These are phyloP conservation scores for Caenorhabditis sulstoni DNA, from an alignment of 2,888 invertebrate genomes.

Conservation along the genomic window DNA sequence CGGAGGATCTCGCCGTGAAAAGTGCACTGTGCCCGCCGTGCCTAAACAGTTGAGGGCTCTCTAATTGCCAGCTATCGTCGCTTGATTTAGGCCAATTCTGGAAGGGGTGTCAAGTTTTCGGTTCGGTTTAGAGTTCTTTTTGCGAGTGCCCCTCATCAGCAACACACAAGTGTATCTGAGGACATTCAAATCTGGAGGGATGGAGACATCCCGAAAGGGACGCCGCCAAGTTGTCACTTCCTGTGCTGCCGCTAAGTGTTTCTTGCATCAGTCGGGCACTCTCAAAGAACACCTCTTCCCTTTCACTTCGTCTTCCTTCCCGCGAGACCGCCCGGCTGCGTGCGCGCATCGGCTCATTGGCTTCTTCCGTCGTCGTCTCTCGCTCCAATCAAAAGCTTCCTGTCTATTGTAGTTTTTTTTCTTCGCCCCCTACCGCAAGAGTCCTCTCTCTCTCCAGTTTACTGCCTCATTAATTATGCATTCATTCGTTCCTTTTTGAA, in stretches of 20 bases:
- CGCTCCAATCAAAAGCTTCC: constrained; percentile 40
- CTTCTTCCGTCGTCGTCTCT: constrained; percentile 27
- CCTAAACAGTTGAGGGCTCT: too few species aligned
- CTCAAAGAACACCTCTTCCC: constrained; percentile 1
- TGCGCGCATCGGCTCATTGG: constrained; percentile 46
- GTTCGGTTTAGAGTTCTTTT: too few species aligned
- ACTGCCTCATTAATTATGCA: constrained; percentile 54
- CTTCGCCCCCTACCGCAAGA: constrained; percentile 40
- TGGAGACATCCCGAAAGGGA: too few species aligned
- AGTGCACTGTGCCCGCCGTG: too few species aligned
- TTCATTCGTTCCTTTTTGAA: constrained; percentile 30
- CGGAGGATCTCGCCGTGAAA: too few species aligned
- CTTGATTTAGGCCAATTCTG: too few species aligned
- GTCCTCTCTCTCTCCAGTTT: background rate
- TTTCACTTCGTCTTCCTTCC: background rate
- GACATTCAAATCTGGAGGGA: too few species aligned
- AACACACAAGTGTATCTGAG: too few species aligned
- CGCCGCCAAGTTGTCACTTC: constrained; percentile 29
- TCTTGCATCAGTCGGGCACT: constrained; percentile 36
- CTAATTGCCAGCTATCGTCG: too few species aligned
- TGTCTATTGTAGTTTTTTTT: constrained; percentile 48
- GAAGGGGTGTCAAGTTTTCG: too few species aligned
- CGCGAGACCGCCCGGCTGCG: background rate
- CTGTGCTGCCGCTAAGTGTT: constrained; percentile 30
- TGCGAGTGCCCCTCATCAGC: too few species aligned